Percentiles rank a stretch among this genome's conserved stretches.
Evolutionary conservation across 2,113 vertebrate species (phyloP).

Genomic region (Scatophagus argus): DNA sequence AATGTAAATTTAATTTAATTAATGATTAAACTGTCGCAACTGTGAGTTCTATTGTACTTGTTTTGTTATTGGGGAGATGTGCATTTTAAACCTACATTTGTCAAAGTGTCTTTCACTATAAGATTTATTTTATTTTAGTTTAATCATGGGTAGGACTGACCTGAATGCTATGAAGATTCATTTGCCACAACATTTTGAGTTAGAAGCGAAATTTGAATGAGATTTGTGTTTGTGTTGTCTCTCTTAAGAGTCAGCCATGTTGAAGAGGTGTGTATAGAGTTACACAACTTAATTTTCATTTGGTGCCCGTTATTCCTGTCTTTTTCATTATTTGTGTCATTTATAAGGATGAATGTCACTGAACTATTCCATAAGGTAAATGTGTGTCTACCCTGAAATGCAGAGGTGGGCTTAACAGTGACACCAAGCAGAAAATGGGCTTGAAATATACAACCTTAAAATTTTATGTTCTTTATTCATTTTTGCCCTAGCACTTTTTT

Average conservation of each 20-base stretch:
- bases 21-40: too few species aligned
- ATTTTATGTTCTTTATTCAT: not conserved
- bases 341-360: not conserved
- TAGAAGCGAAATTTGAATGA: not conserved
- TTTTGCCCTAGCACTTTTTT: not conserved
- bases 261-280: not conserved
- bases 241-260: not conserved
- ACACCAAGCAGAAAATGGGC: not conserved
- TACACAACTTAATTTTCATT: not conserved
- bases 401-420: not conserved
- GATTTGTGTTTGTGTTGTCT: not conserved
- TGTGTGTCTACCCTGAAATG: not conserved
- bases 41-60: too few species aligned
- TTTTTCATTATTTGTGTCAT: not conserved
- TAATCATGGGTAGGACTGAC: not conserved
- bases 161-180: not conserved
- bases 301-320: too few species aligned
- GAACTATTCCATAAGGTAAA: not conserved
- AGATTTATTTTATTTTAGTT: not conserved
- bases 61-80: too few species aligned
- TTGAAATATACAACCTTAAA: not conserved
- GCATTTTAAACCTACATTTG: not conserved
- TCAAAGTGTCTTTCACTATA: not conserved
- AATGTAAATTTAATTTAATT: too few species aligned
- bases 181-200: not conserved